Evolutionary conservation across 2,797 vertebrate species (phyloP), one percentile per base, ranked within the genome.

Genomic region (Otolemur crassicaudatus): DNA sequence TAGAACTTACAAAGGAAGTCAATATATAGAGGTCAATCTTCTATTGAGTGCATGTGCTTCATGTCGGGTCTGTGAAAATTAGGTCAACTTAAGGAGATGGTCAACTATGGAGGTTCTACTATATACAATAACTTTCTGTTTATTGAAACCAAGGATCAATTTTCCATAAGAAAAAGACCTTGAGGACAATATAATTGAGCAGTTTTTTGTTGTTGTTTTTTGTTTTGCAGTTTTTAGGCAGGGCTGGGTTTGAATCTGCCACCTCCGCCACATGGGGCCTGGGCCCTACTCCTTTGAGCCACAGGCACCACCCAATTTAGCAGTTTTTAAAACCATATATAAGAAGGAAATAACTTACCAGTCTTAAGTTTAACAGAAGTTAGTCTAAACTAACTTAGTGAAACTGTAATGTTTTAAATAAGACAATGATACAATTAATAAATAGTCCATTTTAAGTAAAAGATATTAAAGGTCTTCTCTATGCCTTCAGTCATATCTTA

Each of bases 321-420:
- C 14, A 75, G 19, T 75, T 91, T 87, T 49, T 34, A 90, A 88
- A 87, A 63, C 67, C 83, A n/a, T 90, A 56, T 87, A 80, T 83
- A 73, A 95, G 25, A 95, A 90, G 11, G 1, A 94, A 81, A 67
- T 82, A 12, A 70, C 25, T 81, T 72, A 31, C 53, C 25, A 83
- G 10, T 85, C 60, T 73, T 92, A 83, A 87, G 87, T 84, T 96
- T 83, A 91, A 92, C 91, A 95, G 79, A 94, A 90, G 29, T 25
- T 13, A 61, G 19, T 72, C 31, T 89, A 31, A 94, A 43, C 40
- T 73, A 92, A 58, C 40, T 43, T 90, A 94, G 43, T 83, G 72
- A 90, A 76, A 53, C 43, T 76, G 7, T 79, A 31, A 34, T 46
- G n/a, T 92, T 92, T 96, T 87, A 83, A 91, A 76, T 87, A 43